Evolutionary conservation across 1,140 invertebrate species (phyloP).

Genomic region (Arion vulgaris): DNA sequence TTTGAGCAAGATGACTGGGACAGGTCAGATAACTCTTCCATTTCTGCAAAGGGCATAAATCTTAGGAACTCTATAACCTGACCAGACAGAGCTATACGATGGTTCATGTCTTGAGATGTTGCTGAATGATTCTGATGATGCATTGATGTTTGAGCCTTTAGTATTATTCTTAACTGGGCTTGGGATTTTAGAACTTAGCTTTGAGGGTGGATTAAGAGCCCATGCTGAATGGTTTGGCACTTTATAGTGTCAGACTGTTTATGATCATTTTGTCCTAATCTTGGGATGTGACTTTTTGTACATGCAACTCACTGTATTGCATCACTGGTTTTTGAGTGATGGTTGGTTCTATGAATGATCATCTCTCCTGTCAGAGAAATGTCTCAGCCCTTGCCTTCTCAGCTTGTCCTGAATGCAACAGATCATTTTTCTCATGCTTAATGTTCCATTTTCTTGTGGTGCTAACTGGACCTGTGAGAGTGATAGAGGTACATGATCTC

Average conservation of each 20-base stretch:
- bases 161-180: conserved; percentile 20
- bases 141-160: not conserved
- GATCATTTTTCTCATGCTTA: conserved; percentile 35
- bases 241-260: not conserved
- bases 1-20: conserved; percentile 46
- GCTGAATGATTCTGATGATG: not conserved
- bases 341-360: conserved; percentile 68
- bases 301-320: not conserved
- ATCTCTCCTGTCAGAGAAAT: conserved; percentile 72
- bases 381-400: conserved; percentile 68
- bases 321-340: conserved; percentile 31
- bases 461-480: conserved; percentile 11
- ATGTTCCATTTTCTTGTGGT: conserved; percentile 50
- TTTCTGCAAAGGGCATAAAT: conserved; percentile 42
- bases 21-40: conserved; percentile 49
- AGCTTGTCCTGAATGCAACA: conserved; percentile 29
- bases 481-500: conserved; percentile 18
- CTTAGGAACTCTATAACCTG: conserved; percentile 21
- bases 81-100: not conserved
- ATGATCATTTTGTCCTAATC: conserved; percentile 12
- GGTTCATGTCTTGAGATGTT: not conserved
- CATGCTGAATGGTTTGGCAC: not conserved
- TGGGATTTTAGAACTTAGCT: conserved; percentile 23
- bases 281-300: conserved; percentile 36
- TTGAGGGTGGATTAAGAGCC: conserved; percentile 1